Evolutionary conservation across 1,140 invertebrate genomes (phyloP).

Genomic region (Polypedilum vanderplanki): DNA sequence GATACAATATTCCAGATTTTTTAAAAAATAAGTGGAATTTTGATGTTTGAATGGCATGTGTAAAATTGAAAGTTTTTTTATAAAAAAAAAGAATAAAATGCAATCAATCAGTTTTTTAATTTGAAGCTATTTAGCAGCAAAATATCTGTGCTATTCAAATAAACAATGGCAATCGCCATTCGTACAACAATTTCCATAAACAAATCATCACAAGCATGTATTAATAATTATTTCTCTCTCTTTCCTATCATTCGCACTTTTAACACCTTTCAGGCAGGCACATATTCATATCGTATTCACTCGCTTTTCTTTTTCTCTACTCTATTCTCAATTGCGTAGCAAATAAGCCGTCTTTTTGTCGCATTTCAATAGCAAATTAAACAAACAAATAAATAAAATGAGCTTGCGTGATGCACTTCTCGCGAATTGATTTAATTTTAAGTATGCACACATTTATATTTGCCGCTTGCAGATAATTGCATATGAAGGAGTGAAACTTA

Average conservation of each 20-base stretch:
- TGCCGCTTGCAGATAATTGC: background rate
- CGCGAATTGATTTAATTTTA: conserved; percentile 24
- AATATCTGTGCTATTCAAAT: background rate
- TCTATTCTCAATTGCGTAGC: conserved; percentile 8
- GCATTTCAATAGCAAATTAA: conserved; percentile 7
- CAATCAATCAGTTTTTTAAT: too few relatives aligned
- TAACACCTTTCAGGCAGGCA: background rate
- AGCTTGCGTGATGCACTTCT: background rate
- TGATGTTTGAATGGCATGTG: too few relatives aligned
- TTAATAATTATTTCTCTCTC: background rate
- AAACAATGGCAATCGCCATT: background rate
- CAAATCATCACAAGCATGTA: background rate
- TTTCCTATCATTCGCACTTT: background rate
- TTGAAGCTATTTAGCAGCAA: background rate
- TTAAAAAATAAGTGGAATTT: background rate
- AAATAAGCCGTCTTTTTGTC: background rate
- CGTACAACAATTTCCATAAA: conserved; percentile 1
- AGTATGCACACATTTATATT: background rate
- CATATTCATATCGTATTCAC: background rate
- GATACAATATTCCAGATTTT: background rate
- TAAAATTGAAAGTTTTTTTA: too few relatives aligned
- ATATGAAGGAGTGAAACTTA: conserved; percentile 17
- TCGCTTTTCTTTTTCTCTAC: too few relatives aligned
- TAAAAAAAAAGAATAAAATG: too few relatives aligned
- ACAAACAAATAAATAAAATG: background rate